Conservation (phyloP, 2,113 vertebrate species). For the Nesoenas mayeri region DNA sequence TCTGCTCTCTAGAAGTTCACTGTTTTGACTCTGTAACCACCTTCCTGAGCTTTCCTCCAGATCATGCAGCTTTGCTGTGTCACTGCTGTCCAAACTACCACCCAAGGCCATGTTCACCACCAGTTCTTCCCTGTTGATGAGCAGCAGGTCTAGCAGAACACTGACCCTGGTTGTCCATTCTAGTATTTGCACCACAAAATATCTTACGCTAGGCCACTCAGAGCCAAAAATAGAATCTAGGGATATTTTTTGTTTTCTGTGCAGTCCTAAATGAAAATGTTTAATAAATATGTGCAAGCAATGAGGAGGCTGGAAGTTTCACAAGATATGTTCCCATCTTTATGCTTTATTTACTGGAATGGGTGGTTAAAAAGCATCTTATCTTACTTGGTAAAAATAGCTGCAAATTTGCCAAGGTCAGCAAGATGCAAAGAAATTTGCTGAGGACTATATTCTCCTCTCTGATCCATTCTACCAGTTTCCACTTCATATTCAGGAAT, state of each 20-base stretch:
- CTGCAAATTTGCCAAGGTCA: slow-evolving; percentile 39
- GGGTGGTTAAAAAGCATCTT: slow-evolving; percentile 23
- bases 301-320: neutral
- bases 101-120: neutral
- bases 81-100: neutral
- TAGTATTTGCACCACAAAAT: neutral
- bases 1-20: neutral
- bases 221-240: neutral
- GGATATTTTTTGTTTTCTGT: neutral
- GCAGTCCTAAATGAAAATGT: neutral
- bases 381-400: slow-evolving; percentile 23
- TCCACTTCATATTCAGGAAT: slow-evolving; percentile 39
- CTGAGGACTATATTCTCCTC: slow-evolving; percentile 36
- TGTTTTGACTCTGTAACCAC: neutral
- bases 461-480: slow-evolving; percentile 57
- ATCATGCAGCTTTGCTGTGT: neutral
- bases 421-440: slow-evolving; percentile 29
- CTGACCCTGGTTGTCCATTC: neutral
- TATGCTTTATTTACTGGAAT: slow-evolving; percentile 13
- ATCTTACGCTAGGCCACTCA: neutral
- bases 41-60: neutral
- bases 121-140: neutral
- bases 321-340: neutral
- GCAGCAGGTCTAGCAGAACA: neutral
- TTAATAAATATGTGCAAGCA: neutral